Base-by-base conservation (phyloP, 2,888 invertebrate genomes). In the Meteorus cinctellus region DNA sequence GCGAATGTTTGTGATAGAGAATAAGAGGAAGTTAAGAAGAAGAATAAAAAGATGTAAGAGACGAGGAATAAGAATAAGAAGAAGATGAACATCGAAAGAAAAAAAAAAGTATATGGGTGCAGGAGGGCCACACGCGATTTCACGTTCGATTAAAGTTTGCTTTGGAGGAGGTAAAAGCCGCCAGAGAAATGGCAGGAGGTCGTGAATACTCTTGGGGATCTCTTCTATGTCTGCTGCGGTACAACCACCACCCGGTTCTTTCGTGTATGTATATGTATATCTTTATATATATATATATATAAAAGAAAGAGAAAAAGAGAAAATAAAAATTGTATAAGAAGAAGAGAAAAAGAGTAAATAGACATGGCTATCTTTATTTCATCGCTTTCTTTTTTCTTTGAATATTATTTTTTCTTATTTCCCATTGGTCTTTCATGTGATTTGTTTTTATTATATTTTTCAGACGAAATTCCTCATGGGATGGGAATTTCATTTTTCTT, bases 61-160 rank as follows among this genome's bases (percentile, higher is more conserved):
- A 19, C 2, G n/a, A 59, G 31, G 41, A 12, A 41, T 12, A 41
- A 41, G 8, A 41, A 48, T n/a, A 48, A 55, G 4, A 55, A 10
- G 55, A 24, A 55, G 55, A 55, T 19, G 24, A 12, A n/a, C 36
- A n/a, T n/a, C 41, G 36, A 65, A n/a, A 48, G n/a, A n/a, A 48
- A n/a, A 8, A 41, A 55, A 55, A 19, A 55, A 59, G 51, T 31
- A 51, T 16, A 68, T 48, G 51, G 68, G 12, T 14, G 62, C 16
- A 59, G 51, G 45, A 66, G 59, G 55, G 55, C 72, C 72, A 66
- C 72, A 73, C 66, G 72, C 72, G 72, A 73, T 73, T 73, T 73
- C 59, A 73, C 65, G 72, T 73, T 73, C 72, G 72, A 73, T 73
- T 73, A 73, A 73, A 66, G 65, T 73, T 66, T 41, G 29, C 55